Evolutionary conservation across 2,888 invertebrate species (phyloP).

Genomic region (Melolontha melolontha): DNA sequence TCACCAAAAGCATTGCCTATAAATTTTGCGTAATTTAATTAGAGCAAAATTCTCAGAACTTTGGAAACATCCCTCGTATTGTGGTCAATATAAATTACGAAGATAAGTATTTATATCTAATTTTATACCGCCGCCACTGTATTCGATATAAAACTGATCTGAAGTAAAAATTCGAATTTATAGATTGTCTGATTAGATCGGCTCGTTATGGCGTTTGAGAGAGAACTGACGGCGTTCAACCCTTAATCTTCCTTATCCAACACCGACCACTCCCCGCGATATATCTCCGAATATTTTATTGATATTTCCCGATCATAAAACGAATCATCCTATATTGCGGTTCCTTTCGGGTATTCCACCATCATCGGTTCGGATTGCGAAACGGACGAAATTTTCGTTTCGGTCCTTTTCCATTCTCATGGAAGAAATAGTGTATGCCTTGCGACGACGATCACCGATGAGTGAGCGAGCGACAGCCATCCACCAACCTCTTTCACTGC

Average conservation of each 20-base stretch:
- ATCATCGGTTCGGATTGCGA: not conserved
- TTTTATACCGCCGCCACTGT: not conserved
- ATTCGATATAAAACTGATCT: not conserved
- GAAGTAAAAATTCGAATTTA: slow-evolving; percentile 19
- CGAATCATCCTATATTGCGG: slow-evolving; percentile 20
- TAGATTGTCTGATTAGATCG: slow-evolving; percentile 26
- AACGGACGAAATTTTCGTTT: slow-evolving; percentile 4
- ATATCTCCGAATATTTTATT: slow-evolving; percentile 32
- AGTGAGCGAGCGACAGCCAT: not conserved
- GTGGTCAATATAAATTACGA: too few relatives aligned
- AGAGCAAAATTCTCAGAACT: too few relatives aligned
- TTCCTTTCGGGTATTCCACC: not conserved
- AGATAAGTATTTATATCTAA: too few relatives aligned
- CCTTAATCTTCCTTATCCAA: slow-evolving; percentile 26
- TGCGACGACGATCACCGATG: not conserved
- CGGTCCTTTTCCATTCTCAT: too few relatives aligned
- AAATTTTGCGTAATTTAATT: too few relatives aligned
- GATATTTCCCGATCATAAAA: slow-evolving; percentile 32
- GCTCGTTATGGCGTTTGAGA: slow-evolving; percentile 17
- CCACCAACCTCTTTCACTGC: too few relatives aligned
- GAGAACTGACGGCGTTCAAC: slow-evolving; percentile 3
- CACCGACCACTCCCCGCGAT: slow-evolving; percentile 8
- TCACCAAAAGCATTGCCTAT: too few relatives aligned
- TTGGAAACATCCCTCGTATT: too few relatives aligned
- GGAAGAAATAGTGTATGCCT: too few relatives aligned